These are phyloP conservation scores for Formica exsecta DNA, from an alignment of 1,140 invertebrate genomes.

Conservation along the genomic window DNA sequence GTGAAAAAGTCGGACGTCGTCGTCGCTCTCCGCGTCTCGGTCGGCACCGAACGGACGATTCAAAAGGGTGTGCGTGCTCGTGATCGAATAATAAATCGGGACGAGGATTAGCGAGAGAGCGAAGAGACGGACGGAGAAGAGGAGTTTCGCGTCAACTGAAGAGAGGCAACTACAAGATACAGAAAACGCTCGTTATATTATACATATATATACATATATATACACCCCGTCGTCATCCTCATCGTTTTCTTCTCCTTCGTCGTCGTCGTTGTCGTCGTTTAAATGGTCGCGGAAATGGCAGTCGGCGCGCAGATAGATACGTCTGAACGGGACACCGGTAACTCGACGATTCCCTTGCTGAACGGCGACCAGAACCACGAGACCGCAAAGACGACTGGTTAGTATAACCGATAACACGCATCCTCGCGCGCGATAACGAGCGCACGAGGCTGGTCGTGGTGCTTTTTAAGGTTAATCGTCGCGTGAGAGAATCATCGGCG, in stretches of 20 bases:
- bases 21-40: constrained; percentile 44
- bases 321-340: constrained; percentile 78
- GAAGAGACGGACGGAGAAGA: not conserved
- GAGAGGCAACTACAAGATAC: not conserved
- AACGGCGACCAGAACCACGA: constrained; percentile 77
- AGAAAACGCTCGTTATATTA: not conserved
- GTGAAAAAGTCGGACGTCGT: constrained; percentile 68
- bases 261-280: not conserved
- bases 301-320: constrained; percentile 84
- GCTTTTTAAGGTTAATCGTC: constrained; percentile 46
- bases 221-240: not conserved
- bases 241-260: constrained; percentile 10
- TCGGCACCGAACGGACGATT: constrained; percentile 54
- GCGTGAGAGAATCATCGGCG: not conserved
- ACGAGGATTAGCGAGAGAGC: not conserved
- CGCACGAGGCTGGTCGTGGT: not conserved
- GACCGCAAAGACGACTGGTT: constrained; percentile 68
- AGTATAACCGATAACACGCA: constrained; percentile 15
- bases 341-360: constrained; percentile 80
- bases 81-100: constrained; percentile 37
- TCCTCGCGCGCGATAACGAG: not conserved
- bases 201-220: no score
- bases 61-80: constrained; percentile 64
- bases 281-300: constrained; percentile 79
- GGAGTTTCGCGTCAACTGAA: not conserved